A percentile compares a stretch with the other conserved stretches of the same genome.
Evolutionary conservation across 2,888 invertebrate species (phyloP).

Genomic region (Ophioninae sp.): DNA sequence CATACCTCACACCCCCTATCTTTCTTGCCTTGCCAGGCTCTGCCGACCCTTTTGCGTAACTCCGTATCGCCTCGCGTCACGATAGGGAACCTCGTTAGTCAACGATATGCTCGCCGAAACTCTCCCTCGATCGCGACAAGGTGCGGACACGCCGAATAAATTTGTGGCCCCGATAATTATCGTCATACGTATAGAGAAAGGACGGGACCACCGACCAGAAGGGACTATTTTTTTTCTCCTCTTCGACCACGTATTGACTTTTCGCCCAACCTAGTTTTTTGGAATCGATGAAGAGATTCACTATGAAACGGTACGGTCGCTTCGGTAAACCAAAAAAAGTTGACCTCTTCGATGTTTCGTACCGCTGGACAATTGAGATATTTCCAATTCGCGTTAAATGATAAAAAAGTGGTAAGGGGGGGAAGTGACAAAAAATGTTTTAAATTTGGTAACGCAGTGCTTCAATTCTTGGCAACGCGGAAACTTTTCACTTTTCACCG

Average conservation of each 20-base stretch:
- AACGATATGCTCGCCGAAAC: slow-evolving; percentile 58
- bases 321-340: background rate
- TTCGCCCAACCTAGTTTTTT: background rate
- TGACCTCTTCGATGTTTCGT: too few relatives aligned
- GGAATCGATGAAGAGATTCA: background rate
- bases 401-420: too few relatives aligned
- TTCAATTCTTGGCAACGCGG: too few relatives aligned
- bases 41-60: slow-evolving; percentile 63
- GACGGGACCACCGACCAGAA: background rate
- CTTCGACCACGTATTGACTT: background rate
- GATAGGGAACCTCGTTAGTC: slow-evolving; percentile 72
- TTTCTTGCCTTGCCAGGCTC: slow-evolving; percentile 44
- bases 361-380: too few relatives aligned
- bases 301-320: background rate
- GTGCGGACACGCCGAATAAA: slow-evolving; percentile 53
- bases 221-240: background rate
- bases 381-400: too few relatives aligned
- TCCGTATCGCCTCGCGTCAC: slow-evolving; percentile 68
- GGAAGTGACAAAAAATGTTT: too few relatives aligned
- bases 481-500: too few relatives aligned
- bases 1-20: slow-evolving; percentile 30
- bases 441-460: too few relatives aligned
- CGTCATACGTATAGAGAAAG: background rate
- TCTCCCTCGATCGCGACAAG: slow-evolving; percentile 30
- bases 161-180: slow-evolving; percentile 20